Evolutionary conservation across 2,888 invertebrate species (phyloP).

Genomic region (Drosophila picticornis): DNA sequence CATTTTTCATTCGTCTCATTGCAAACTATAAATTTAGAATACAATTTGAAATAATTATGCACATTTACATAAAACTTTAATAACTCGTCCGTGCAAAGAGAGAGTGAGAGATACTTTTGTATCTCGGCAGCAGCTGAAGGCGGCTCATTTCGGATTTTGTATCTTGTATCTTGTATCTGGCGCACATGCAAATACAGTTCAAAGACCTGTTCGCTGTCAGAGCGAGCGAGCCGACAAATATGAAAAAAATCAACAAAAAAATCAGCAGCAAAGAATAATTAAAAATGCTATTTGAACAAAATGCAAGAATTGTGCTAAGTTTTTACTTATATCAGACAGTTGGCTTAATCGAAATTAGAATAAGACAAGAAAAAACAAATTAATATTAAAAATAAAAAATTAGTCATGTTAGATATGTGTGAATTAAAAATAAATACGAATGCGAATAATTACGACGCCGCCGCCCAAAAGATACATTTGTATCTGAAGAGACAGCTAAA

Average conservation of each 20-base stretch:
- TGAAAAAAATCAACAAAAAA: constrained; percentile 18
- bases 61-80: constrained; percentile 74
- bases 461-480: constrained; percentile 30
- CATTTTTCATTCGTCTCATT: constrained; percentile 62
- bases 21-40: constrained; percentile 78
- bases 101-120: constrained; percentile 24
- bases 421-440: constrained; percentile 70
- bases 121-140: constrained; percentile 27
- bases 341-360: constrained; percentile 12
- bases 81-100: constrained; percentile 58
- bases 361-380: constrained; percentile 19
- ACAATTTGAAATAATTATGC: constrained; percentile 78
- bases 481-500: constrained; percentile 49
- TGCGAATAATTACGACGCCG: constrained; percentile 64
- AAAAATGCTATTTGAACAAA: constrained; percentile 55
- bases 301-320: constrained; percentile 20
- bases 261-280: constrained; percentile 42
- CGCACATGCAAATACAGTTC: constrained; percentile 78
- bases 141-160: constrained; percentile 45
- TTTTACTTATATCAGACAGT: not conserved
- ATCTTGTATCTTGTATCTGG: constrained; percentile 67
- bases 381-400: constrained; percentile 6
- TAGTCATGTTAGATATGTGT: constrained; percentile 34
- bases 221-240: constrained; percentile 40
- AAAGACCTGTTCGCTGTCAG: constrained; percentile 67